phyloP scores from a whole-genome alignment of 2,888 invertebrate genomes.

The Idaea straminata region DNA sequence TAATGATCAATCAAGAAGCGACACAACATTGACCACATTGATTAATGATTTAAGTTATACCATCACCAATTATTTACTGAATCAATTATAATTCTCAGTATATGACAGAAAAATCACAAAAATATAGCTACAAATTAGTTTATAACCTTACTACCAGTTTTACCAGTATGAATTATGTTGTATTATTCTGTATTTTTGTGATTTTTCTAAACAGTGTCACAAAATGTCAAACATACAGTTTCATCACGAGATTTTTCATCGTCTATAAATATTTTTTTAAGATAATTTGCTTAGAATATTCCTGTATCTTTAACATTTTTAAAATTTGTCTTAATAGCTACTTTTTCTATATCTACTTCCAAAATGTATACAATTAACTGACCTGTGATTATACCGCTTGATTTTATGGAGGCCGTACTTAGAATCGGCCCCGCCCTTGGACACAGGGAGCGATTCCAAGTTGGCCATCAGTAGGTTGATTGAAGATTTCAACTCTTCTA shows the following conservation, averaged over 20 bases:
- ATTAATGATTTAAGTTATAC: constrained; percentile 11
- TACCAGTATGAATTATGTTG: not conserved
- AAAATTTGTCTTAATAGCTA: not conserved
- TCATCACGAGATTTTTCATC: not conserved
- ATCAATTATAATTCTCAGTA: not conserved
- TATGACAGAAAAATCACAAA: not conserved
- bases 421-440: constrained; percentile 98
- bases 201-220: not conserved
- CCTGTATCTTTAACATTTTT: not conserved
- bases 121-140: not conserved
- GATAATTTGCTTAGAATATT: not conserved
- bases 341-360: not conserved
- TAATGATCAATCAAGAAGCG: constrained; percentile 22
- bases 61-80: not conserved
- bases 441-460: constrained; percentile 98
- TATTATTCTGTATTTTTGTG: not conserved
- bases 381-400: constrained; percentile 99
- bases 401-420: constrained; percentile 98
- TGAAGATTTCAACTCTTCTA: constrained; percentile 98
- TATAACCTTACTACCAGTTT: not conserved
- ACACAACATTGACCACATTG: constrained; percentile 33
- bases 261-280: too few relatives aligned
- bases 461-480: constrained; percentile 99
- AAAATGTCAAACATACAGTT: not conserved
- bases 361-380: constrained; percentile 50